Evolutionary conservation across 2,797 vertebrate species (phyloP), one percentile per base, ranked within the genome.

Genomic region (Gobio occitaniae): DNA sequence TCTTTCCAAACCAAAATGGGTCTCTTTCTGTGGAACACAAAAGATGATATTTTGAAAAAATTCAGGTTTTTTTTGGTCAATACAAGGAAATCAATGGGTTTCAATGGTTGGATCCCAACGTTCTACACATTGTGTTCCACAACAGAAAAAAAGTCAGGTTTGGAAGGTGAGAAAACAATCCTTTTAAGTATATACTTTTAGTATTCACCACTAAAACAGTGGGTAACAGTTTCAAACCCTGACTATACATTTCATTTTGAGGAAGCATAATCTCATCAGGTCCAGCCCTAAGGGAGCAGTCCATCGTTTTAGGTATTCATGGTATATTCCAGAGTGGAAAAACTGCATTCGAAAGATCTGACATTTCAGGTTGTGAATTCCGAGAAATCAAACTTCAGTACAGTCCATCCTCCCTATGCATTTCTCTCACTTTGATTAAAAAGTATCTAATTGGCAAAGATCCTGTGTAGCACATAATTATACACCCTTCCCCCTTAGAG

Each of bases 391-490:
- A 56, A 61, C 59, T 80, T 80, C 21, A 29, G 32, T 38, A 44
- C 32, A 21, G 25, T 56, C 21, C 21, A 32, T 15, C 56, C 29
- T 65, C 29, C 13, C 78, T 21, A 36, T 79, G 7, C 32, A 52
- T 76, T 61, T 87, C 82, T 61, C 65, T 84, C 48, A 38, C 19
- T 74, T 63, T 81, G 59, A 71, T 79, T 85, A 65, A 77, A 78
- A 50, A 77, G 81, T 84, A 79, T 48, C 79, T 83, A 87, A 89
- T 86, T 89, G 78, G 78, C 17, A 38, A 66, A 83, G 86, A 87
- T 89, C 85, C 63, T 66, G 78, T 68, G 48, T 47, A 84, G 78
- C 74, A 85, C 78, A 87, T 88, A 86, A 88, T 88, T 88, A 82
- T 72, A 85, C 83, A 78, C 59, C 15, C 63, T 83, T 84, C 59